A percentile compares a stretch with the other conserved stretches of the same genome.
Evolutionary conservation across 2,113 vertebrate species (phyloP).

Genomic region (Eonycteris spelaea): DNA sequence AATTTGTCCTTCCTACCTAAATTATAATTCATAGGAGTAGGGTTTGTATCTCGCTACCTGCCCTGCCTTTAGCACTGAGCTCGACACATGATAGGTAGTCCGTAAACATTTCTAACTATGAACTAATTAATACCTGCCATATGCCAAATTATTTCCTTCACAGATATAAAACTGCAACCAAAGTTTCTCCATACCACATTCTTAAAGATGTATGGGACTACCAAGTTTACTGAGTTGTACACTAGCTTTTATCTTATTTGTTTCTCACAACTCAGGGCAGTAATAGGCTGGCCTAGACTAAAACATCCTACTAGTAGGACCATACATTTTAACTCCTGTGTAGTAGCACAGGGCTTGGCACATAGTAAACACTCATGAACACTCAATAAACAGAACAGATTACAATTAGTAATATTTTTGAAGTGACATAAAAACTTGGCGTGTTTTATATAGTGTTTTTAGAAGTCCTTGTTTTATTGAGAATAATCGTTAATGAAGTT

Average conservation of each 20-base stretch:
- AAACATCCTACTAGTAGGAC: background rate
- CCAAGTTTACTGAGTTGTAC: background rate
- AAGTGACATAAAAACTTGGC: background rate
- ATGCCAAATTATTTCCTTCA: background rate
- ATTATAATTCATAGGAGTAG: background rate
- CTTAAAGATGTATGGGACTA: background rate
- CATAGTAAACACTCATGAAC: background rate
- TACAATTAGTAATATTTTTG: background rate
- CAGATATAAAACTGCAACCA: background rate
- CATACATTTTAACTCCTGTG: background rate
- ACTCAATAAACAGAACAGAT: background rate
- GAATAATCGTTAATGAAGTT: background rate
- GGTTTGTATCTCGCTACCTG: background rate
- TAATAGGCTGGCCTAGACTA: background rate
- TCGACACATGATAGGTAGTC: background rate
- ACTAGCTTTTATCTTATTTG: background rate
- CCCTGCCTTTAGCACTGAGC: background rate
- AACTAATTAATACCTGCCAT: background rate
- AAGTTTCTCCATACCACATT: background rate
- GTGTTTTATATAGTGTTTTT: background rate
- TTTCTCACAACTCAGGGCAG: background rate
- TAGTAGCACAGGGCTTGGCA: background rate
- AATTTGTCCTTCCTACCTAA: background rate
- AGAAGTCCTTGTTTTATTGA: constrained; percentile 15
- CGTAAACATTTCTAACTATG: constrained; percentile 2